These are phyloP conservation scores for Sebastes minor DNA, from an alignment of 2,797 vertebrate genomes.

Conservation along the genomic window DNA sequence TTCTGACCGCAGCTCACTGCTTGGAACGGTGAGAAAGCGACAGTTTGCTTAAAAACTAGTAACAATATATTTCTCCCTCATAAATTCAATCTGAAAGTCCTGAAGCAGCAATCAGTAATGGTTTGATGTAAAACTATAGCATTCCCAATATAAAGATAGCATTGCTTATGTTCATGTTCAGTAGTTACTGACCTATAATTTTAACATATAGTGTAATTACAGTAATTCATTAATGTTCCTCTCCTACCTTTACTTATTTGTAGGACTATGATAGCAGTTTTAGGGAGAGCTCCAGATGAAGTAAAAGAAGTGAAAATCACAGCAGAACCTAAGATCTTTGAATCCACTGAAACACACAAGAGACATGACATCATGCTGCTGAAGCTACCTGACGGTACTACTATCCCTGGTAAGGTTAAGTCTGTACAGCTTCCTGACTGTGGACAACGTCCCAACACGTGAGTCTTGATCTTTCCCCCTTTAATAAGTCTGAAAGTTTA, in stretches of 20 bases:
- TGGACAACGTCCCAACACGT: rapidly evolving
- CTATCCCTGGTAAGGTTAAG: not conserved
- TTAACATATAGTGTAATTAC: too few species aligned
- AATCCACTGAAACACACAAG: rapidly evolving
- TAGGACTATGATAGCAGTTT: not conserved
- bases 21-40: not conserved
- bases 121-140: too few species aligned
- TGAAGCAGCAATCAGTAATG: too few species aligned
- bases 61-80: too few species aligned
- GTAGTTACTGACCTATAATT: too few species aligned
- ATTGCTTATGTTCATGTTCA: too few species aligned
- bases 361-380: slow-evolving; percentile 16
- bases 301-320: not conserved
- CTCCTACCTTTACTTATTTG: not conserved
- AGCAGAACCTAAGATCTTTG: not conserved
- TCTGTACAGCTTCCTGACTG: not conserved
- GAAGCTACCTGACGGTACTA: not conserved
- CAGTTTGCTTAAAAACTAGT: too few species aligned
- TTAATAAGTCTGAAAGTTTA: too few species aligned
- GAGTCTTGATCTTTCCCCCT: not conserved
- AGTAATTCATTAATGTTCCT: too few species aligned
- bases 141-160: too few species aligned
- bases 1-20: slow-evolving; percentile 44
- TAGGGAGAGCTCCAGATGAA: not conserved
- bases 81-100: too few species aligned